phyloP scores from a whole-genome alignment of 2,797 vertebrate genomes.

The Lagorchestes hirsutus region DNA sequence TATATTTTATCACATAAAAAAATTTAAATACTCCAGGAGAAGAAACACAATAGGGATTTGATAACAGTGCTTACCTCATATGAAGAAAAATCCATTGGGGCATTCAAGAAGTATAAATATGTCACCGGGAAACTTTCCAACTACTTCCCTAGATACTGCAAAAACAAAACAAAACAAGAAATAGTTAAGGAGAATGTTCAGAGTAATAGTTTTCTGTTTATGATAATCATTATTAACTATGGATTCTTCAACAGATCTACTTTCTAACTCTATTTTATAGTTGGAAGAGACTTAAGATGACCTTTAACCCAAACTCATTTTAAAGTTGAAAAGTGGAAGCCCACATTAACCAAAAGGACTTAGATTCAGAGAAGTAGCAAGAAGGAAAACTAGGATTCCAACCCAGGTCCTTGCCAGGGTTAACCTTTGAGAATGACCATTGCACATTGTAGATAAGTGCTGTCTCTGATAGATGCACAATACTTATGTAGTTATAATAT shows the following conservation, averaged over 20 bases:
- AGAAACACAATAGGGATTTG: background rate
- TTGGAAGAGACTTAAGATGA: background rate
- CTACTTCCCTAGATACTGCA: conserved; percentile 67
- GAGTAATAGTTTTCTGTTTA: conserved; percentile 8
- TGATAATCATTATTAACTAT: conserved; percentile 45
- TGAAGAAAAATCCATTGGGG: conserved; percentile 66
- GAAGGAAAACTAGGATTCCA: background rate
- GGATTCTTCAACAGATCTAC: conserved; percentile 41
- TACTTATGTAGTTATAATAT: background rate
- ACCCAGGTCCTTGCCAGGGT: background rate
- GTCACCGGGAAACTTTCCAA: conserved; percentile 51
- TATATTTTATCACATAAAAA: background rate
- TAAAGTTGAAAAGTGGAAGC: background rate
- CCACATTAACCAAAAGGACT: background rate
- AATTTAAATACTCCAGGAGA: conserved; percentile 7
- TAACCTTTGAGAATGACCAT: conserved; percentile 5
- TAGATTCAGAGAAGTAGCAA: background rate
- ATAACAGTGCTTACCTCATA: conserved; percentile 80
- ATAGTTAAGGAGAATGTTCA: conserved; percentile 45
- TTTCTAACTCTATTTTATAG: background rate
- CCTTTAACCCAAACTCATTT: background rate
- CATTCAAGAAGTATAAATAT: conserved; percentile 54
- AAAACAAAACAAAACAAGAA: background rate
- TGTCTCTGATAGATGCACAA: conserved; percentile 46
- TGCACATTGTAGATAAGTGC: background rate